phyloP scores from a whole-genome alignment of 2,113 vertebrate genomes.

The Bubo blakistoni region DNA sequence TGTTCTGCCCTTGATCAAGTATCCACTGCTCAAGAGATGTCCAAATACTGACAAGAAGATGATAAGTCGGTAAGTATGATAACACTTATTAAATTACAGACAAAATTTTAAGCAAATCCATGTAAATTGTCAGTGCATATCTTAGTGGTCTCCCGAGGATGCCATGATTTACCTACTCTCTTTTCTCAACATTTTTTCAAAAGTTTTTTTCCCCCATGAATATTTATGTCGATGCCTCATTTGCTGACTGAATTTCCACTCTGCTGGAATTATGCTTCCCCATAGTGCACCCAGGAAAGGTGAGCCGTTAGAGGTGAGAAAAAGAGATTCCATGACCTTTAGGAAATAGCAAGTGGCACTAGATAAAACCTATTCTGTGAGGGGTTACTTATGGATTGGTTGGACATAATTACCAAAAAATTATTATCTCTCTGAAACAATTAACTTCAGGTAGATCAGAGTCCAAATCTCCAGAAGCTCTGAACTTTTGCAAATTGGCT shows the following conservation, averaged over 20 bases:
- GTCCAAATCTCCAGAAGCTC: background rate
- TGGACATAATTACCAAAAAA: conserved; percentile 65
- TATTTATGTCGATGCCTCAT: conserved; percentile 73
- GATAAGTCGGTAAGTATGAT: background rate
- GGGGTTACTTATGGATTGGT: conserved; percentile 62
- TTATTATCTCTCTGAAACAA: conserved; percentile 69
- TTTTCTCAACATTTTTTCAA: conserved; percentile 51
- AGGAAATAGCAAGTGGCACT: conserved; percentile 67
- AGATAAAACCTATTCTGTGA: conserved; percentile 55
- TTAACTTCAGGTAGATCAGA: conserved; percentile 30
- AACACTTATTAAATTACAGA: conserved; percentile 8
- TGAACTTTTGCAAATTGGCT: conserved; percentile 35
- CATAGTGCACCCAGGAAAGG: conserved; percentile 68
- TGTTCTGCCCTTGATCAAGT: background rate
- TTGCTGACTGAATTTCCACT: conserved; percentile 73
- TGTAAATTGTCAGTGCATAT: conserved; percentile 39
- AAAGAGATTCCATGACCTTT: conserved; percentile 77
- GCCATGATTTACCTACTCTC: conserved; percentile 51
- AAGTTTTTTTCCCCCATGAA: conserved; percentile 70
- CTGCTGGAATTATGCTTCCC: conserved; percentile 74
- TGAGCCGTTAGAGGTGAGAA: conserved; percentile 72
- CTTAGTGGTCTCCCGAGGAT: conserved; percentile 6
- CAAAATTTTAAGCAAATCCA: conserved; percentile 48
- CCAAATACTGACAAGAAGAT: background rate
- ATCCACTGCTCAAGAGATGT: background rate